phyloP scores from a whole-genome alignment of 2,888 invertebrate species.

The Drosophila falleni region DNA sequence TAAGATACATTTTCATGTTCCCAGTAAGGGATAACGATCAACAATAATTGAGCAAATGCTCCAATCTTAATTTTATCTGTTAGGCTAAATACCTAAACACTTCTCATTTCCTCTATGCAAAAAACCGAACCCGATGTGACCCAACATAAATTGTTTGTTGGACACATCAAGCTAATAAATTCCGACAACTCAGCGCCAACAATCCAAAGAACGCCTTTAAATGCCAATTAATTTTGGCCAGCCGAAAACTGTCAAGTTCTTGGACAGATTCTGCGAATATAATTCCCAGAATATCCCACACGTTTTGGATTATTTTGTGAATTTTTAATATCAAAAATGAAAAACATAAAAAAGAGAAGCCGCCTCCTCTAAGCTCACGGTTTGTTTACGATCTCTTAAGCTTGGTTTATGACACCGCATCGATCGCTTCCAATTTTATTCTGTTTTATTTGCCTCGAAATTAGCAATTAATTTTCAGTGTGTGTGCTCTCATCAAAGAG shows the following conservation, averaged over 20 bases:
- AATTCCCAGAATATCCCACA: slow-evolving; percentile 63
- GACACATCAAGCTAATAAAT: slow-evolving; percentile 22
- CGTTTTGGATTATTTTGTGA: slow-evolving; percentile 42
- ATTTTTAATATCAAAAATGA: slow-evolving; percentile 57
- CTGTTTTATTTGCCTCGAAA: slow-evolving; percentile 54
- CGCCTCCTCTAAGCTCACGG: slow-evolving; percentile 38
- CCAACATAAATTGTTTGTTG: slow-evolving; percentile 41
- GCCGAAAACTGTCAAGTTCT: slow-evolving; percentile 63
- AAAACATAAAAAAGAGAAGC: slow-evolving; percentile 39
- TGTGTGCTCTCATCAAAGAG: slow-evolving; percentile 32
- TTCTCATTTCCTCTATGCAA: background rate
- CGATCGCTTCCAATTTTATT: slow-evolving; percentile 55
- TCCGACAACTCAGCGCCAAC: slow-evolving; percentile 31
- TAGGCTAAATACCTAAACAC: slow-evolving; percentile 1
- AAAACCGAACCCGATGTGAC: background rate
- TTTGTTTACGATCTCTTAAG: slow-evolving; percentile 73
- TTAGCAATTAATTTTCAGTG: slow-evolving; percentile 72
- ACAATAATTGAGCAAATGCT: slow-evolving; percentile 20
- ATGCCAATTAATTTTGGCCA: slow-evolving; percentile 69
- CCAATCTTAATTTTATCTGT: slow-evolving; percentile 4
- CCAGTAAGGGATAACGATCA: background rate
- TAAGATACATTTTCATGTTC: slow-evolving; percentile 2
- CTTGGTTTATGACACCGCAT: slow-evolving; percentile 74
- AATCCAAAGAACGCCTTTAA: slow-evolving; percentile 65
- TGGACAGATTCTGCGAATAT: slow-evolving; percentile 16